Evolutionary conservation across 2,888 invertebrate species (phyloP).

Genomic region (Lithophane leautieri): DNA sequence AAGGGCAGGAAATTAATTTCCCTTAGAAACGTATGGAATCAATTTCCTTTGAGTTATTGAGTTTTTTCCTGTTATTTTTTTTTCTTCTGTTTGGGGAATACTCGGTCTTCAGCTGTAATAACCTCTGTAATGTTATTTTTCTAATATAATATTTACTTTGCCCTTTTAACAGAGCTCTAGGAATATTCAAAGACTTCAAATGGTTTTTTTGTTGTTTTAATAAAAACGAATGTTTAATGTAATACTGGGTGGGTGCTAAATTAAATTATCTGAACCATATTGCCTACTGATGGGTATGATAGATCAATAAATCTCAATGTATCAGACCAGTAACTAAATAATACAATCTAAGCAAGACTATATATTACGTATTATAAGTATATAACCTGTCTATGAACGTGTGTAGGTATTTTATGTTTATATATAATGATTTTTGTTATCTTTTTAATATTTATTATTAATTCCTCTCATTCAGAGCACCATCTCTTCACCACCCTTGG

Average conservation of each 20-base stretch:
- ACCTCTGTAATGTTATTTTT: constrained; percentile 22
- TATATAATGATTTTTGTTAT: no score
- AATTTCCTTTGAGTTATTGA: constrained; percentile 43
- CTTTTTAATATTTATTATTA: no score
- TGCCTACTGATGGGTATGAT: no score
- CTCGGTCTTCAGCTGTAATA: neutral
- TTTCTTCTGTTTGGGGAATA: constrained; percentile 1
- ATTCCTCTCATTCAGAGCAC: no score
- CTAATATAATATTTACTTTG: constrained; percentile 35
- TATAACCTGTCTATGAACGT: no score
- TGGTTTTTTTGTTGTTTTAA: neutral
- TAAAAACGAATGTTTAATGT: neutral
- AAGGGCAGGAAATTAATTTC: constrained; percentile 48
- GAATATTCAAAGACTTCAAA: constrained; percentile 11
- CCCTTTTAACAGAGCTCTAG: constrained; percentile 10
- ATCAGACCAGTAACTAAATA: neutral
- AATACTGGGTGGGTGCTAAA: neutral
- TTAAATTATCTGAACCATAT: neutral
- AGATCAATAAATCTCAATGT: neutral
- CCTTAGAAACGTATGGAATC: constrained; percentile 32
- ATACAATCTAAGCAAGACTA: neutral
- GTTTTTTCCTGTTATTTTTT: constrained; percentile 34
- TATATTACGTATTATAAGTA: no score
- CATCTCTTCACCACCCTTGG: no score
- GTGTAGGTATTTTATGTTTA: no score